Evolutionary conservation across 2,113 vertebrate genomes (phyloP).

Genomic region (Oriolus oriolus): DNA sequence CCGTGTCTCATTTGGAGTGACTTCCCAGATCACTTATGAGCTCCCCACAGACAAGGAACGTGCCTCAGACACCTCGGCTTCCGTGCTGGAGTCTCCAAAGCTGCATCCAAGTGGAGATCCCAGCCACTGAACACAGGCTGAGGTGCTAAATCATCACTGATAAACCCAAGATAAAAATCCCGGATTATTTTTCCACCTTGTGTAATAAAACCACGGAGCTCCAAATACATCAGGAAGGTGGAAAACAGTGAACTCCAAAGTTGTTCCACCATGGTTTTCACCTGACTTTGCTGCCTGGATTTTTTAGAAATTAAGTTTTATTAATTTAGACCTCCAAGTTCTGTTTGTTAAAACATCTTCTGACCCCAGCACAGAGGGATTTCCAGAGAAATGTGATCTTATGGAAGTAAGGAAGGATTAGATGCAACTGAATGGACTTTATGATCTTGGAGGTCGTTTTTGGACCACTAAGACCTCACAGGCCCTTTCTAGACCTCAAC

Average conservation of each 20-base stretch:
- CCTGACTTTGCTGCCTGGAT: background rate
- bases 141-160: background rate
- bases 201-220: background rate
- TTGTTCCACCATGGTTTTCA: background rate
- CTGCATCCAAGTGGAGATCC: background rate
- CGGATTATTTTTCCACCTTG: background rate
- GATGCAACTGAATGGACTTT: accelerated
- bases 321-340: background rate
- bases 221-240: background rate
- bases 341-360: background rate
- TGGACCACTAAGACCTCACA: background rate
- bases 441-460: background rate
- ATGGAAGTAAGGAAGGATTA: background rate
- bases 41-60: background rate
- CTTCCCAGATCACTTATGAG: background rate
- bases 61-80: background rate
- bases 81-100: background rate
- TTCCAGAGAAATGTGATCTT: background rate
- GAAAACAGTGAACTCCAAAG: background rate
- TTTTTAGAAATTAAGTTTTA: background rate
- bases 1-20: accelerated
- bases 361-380: background rate
- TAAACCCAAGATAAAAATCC: background rate
- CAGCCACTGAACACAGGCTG: background rate
- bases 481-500: background rate